Base-by-base conservation (phyloP, 1,140 invertebrate species). In the Physella acuta region DNA sequence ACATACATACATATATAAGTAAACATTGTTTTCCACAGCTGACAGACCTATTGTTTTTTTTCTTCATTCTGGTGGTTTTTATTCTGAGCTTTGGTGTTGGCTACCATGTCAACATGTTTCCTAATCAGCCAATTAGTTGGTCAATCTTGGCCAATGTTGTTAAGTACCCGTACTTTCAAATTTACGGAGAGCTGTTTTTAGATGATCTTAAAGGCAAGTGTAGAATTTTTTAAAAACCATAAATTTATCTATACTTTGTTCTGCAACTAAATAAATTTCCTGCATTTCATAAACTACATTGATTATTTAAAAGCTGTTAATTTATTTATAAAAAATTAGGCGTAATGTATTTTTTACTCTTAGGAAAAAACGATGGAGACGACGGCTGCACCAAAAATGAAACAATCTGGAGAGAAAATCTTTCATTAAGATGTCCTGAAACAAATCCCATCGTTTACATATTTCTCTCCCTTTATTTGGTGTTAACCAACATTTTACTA, bases 151-250 rank as follows among this genome's bases (percentile, higher is more conserved):
- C 76, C 60, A 71, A 76, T 44, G 75, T 83, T 17, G 34, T 83
- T 14, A 77, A 80, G 44, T 66, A 76, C 2, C 81, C 82, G 17
- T 83, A 82, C 71, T 82, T 77, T 75, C 79, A 81, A 67, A 78
- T 82, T 73, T 83, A 79, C 75, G 82, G 82, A 3, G 82, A 83
- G 69, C 74, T 83, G 3, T 80, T 79, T 72, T 52, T 82, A 11
- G 82, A 83, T 44, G 75, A 77, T 53, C 62, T 80, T n/a, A 77
- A 81, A 70, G 79, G 78, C 77, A 75, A 55, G 56, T 49, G 4
- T 20, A 11, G n/a, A n/a, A n/a, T n/a, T n/a, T n/a, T n/a, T n/a
- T n/a, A n/a, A n/a, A n/a, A n/a, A n/a, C n/a, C n/a, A n/a, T n/a
- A n/a, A n/a, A n/a, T n/a, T n/a, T n/a, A n/a, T n/a, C n/a, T n/a